Evolutionary conservation across 2,888 invertebrate genomes (phyloP).

Genomic region (Drosophila putrida): DNA sequence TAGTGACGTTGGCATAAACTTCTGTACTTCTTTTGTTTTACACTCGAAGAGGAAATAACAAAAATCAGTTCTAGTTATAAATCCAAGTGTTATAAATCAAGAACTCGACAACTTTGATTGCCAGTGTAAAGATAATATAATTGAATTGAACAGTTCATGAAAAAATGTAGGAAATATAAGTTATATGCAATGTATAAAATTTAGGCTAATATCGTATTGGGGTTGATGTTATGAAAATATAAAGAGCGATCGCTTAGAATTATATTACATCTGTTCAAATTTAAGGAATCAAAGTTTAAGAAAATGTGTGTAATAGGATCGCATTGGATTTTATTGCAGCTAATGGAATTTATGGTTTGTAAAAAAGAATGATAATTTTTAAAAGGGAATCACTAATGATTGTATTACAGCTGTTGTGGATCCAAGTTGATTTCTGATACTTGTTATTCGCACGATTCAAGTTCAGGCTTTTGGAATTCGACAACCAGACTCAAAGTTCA

Average conservation of each 20-base stretch:
- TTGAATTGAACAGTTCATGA: no score
- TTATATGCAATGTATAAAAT: no score
- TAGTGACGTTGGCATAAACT: constrained; percentile 29
- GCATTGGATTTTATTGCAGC: not conserved
- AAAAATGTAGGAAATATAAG: no score
- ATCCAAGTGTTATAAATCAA: constrained; percentile 5
- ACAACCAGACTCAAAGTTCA: constrained; percentile 37
- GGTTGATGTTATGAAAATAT: not conserved
- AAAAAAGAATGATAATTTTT: not conserved
- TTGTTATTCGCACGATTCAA: constrained; percentile 10
- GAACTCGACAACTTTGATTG: constrained; percentile 6
- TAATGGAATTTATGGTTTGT: not conserved
- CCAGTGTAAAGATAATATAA: constrained; percentile 4
- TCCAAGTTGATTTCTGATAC: not conserved
- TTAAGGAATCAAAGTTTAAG: not conserved
- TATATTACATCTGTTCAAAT: constrained; percentile 1
- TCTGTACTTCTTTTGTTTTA: not conserved
- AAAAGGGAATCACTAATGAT: not conserved
- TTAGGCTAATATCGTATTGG: no score
- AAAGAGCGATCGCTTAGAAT: not conserved
- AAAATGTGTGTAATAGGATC: not conserved
- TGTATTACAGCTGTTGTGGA: constrained; percentile 9
- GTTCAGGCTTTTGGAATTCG: constrained; percentile 3
- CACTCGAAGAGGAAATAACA: not conserved
- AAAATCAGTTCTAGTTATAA: constrained; percentile 4